phyloP scores from a whole-genome alignment of 1,140 invertebrate genomes.

The Tachypleus tridentatus region DNA sequence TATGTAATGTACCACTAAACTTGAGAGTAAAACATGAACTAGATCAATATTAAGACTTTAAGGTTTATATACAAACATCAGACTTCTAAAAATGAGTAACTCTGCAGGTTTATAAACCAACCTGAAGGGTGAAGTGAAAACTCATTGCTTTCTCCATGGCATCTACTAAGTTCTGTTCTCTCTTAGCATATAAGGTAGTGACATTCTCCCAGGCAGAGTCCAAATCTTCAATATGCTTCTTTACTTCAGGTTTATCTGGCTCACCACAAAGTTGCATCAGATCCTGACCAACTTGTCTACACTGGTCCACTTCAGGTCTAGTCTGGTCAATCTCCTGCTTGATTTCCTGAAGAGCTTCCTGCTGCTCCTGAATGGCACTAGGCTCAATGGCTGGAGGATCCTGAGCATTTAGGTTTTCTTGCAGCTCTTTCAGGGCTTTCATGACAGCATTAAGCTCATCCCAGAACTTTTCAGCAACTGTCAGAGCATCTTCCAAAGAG shows the following conservation, averaged over 20 bases:
- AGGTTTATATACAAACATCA: no score
- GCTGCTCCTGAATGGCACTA: slow-evolving; percentile 79
- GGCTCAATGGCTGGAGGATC: slow-evolving; percentile 88
- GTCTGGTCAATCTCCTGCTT: slow-evolving; percentile 82
- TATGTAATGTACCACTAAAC: no score
- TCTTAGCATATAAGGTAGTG: slow-evolving; percentile 77
- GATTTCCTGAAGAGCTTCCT: slow-evolving; percentile 78
- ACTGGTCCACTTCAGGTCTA: slow-evolving; percentile 85
- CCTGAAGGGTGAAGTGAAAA: slow-evolving; percentile 80
- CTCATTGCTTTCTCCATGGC: slow-evolving; percentile 97
- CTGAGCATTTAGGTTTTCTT: slow-evolving; percentile 72
- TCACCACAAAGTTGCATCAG: slow-evolving; percentile 88
- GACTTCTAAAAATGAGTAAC: no score
- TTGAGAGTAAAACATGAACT: no score
- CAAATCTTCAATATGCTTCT: slow-evolving; percentile 92
- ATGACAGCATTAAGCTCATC: slow-evolving; percentile 79
- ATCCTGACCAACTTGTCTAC: slow-evolving; percentile 74
- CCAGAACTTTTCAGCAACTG: slow-evolving; percentile 90
- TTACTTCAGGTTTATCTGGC: slow-evolving; percentile 91
- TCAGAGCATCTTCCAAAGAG: slow-evolving; percentile 74
- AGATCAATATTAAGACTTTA: no score
- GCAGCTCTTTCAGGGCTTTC: slow-evolving; percentile 71
- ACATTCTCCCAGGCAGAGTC: slow-evolving; percentile 89
- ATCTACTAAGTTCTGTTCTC: slow-evolving; percentile 89
- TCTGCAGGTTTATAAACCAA: no score